Base-by-base conservation (phyloP, 2,888 invertebrate genomes). In the Mesorhabditis spiculigera region DNA sequence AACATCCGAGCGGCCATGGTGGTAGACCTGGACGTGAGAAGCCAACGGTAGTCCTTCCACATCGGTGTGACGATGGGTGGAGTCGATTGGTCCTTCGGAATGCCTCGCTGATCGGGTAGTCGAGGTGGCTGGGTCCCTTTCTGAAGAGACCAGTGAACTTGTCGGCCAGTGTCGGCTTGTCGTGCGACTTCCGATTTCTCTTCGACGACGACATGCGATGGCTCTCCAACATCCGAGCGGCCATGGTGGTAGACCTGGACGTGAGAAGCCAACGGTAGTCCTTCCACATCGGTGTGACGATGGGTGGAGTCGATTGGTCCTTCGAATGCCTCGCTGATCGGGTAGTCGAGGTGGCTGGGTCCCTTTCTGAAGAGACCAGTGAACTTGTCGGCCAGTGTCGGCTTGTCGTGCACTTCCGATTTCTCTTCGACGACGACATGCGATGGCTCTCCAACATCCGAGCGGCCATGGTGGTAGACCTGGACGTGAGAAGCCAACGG, bases 321-420 rank as follows among this genome's bases (percentile, higher is more conserved):
- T 45, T 68, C 67, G 61, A 71, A 68, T 42, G 42, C n/a, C 41
- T 71, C 73, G 65, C 75, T 72, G 28, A 64, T 68, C 45, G 78
- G 78, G 65, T 76, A 78, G 69, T 78, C 76, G 42, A 63, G 65
- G 42, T 78, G 77, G 77, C 69, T 5, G 71, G 63, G 4, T 68
- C 65, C 65, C 66, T 70, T 70, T 65, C 75, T 75, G 74, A 78
- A 78, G 44, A 78, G 66, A 43, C 78, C 76, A 50, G 73, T 70
- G 65, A 73, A 65, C 65, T 72, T 70, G 71, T 67, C 69, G 45
- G 72, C 63, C 4, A 71, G 45, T 45, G 74, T 72, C n/a, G 76
- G 45, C 69, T 63, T 63, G 16, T 63, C 63, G n/a, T 16, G 13
- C 6, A 63, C 10, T 16, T 63, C 13, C 16, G 10, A n/a, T 8